phyloP scores from a whole-genome alignment of 2,888 invertebrate species.

The Synanthedon vespiformis region DNA sequence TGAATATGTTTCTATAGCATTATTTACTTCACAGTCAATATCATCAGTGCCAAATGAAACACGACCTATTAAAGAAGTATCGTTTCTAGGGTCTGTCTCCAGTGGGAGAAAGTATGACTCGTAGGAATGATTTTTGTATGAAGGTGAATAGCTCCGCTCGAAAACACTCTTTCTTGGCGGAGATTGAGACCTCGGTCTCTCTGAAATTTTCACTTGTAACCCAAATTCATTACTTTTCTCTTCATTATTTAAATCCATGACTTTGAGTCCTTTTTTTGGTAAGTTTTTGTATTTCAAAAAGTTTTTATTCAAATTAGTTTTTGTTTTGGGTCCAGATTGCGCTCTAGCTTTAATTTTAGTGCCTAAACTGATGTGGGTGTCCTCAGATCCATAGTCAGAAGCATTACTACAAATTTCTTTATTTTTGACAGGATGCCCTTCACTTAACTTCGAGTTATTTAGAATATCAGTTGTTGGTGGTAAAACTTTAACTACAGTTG shows the following conservation, averaged over 20 bases:
- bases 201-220: constrained; percentile 51
- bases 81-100: constrained; percentile 24
- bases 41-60: constrained; percentile 33
- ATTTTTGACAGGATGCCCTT: constrained; percentile 20
- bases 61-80: constrained; percentile 22
- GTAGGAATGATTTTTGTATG: constrained; percentile 32
- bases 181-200: constrained; percentile 28
- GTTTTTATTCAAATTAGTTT: constrained; percentile 26
- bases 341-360: constrained; percentile 66
- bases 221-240: constrained; percentile 35
- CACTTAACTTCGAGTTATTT: constrained; percentile 22
- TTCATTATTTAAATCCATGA: constrained; percentile 33
- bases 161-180: constrained; percentile 31
- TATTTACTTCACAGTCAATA: constrained; percentile 31
- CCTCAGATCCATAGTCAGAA: constrained; percentile 63
- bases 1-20: constrained; percentile 42
- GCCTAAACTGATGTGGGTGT: constrained; percentile 61
- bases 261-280: constrained; percentile 35
- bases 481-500: constrained; percentile 38
- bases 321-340: constrained; percentile 32
- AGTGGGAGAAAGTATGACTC: constrained; percentile 51
- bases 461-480: constrained; percentile 52
- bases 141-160: constrained; percentile 30
- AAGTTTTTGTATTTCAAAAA: constrained; percentile 45
- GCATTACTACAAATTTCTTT: constrained; percentile 53